A percentile compares a stretch with the other conserved stretches of the same genome.
phyloP scores from a whole-genome alignment of 2,888 invertebrate genomes.

The Oasisia sp. region DNA sequence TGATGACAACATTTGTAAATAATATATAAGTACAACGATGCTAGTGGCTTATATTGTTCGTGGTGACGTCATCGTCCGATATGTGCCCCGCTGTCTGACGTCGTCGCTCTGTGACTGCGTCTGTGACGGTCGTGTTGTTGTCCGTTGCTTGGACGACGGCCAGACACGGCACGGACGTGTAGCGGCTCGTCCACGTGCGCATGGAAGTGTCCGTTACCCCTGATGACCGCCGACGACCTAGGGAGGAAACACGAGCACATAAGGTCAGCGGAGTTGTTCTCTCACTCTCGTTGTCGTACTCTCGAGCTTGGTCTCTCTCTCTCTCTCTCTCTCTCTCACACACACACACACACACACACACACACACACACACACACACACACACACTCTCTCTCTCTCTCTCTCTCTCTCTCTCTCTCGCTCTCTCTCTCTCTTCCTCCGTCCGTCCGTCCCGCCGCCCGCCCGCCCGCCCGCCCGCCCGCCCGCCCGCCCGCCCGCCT shows the following conservation, averaged over 20 bases:
- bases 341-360: no score
- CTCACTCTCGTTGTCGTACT: no score
- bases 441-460: constrained; percentile 17
- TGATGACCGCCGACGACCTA: neutral
- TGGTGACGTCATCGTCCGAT: neutral
- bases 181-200: neutral
- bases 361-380: no score
- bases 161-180: constrained; percentile 3
- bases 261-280: no score
- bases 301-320: neutral
- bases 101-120: no score
- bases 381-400: no score
- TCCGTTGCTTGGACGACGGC: neutral
- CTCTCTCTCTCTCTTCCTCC: constrained; percentile 19
- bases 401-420: no score
- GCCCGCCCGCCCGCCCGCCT: constrained; percentile 30
- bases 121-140: neutral
- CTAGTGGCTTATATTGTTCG: neutral
- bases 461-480: neutral
- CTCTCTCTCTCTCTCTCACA: no score
- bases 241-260: neutral
- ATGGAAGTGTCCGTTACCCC: neutral
- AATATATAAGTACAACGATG: no score
- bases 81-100: no score
- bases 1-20: no score